These are phyloP conservation scores for Corbicula japonica DNA, from an alignment of 2,888 invertebrate genomes.

Conservation along the genomic window DNA sequence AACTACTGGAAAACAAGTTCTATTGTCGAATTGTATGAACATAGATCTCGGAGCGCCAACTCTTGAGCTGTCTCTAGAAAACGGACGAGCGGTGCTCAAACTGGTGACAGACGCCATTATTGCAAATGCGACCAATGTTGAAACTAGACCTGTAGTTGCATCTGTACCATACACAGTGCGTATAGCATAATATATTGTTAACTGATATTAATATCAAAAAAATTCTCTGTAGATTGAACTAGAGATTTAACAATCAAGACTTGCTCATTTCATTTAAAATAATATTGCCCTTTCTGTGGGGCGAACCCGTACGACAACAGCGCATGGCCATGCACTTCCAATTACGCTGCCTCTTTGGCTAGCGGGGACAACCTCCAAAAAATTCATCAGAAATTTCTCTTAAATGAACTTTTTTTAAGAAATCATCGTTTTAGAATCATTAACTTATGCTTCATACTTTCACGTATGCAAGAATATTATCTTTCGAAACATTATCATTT, in stretches of 20 bases:
- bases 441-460: too few relatives aligned
- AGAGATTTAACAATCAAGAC: too few relatives aligned
- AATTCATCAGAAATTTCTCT: neutral
- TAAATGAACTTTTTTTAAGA: neutral
- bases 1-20: slow-evolving; percentile 3
- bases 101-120: slow-evolving; percentile 25
- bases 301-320: neutral
- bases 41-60: slow-evolving; percentile 29
- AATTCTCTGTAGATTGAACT: too few relatives aligned
- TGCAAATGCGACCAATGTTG: neutral
- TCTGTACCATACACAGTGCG: slow-evolving; percentile 13
- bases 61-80: slow-evolving; percentile 37
- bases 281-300: neutral
- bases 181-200: neutral
- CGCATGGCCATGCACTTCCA: neutral
- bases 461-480: too few relatives aligned
- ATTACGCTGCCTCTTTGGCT: neutral
- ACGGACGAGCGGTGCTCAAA: slow-evolving; percentile 11
- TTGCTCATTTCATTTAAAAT: neutral
- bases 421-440: neutral
- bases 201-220: neutral
- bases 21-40: slow-evolving; percentile 52
- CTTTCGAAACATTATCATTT: too few relatives aligned
- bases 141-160: neutral
- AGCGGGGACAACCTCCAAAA: neutral